phyloP scores from a whole-genome alignment of 2,888 invertebrate genomes.

The Metopia argyrocephala region DNA sequence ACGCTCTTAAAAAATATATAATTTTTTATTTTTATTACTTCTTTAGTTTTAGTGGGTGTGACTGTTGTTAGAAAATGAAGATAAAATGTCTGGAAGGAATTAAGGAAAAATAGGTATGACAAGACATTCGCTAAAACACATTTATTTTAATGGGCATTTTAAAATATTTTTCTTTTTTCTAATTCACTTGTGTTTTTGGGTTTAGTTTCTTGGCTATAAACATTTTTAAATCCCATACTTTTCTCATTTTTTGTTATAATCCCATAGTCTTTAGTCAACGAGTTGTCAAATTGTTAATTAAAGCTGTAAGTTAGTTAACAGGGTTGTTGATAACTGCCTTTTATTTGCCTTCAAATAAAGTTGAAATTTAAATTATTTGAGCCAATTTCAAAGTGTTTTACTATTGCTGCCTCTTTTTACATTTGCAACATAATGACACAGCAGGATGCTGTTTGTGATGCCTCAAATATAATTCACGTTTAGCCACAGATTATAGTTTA shows the following conservation, averaged over 20 bases:
- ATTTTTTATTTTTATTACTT: not conserved
- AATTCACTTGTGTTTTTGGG: no score
- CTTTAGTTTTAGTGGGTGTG: constrained; percentile 5
- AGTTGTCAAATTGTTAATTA: constrained; percentile 55
- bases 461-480: not conserved
- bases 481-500: constrained; percentile 1
- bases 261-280: constrained; percentile 33
- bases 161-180: no score
- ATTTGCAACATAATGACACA: constrained; percentile 18
- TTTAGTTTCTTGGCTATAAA: no score
- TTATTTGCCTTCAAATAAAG: constrained; percentile 23
- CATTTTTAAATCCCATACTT: no score
- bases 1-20: no score
- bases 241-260: not conserved
- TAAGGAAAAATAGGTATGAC: not conserved
- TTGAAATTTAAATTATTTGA: constrained; percentile 42
- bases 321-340: constrained; percentile 21
- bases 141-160: not conserved
- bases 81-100: not conserved
- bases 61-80: constrained; percentile 2
- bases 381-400: constrained; percentile 32
- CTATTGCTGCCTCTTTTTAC: not conserved
- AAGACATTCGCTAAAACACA: not conserved
- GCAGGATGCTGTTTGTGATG: constrained; percentile 8
- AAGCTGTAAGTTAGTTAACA: constrained; percentile 32